phyloP scores from a whole-genome alignment of 2,888 invertebrate genomes.

The Temnothorax rugatulus region DNA sequence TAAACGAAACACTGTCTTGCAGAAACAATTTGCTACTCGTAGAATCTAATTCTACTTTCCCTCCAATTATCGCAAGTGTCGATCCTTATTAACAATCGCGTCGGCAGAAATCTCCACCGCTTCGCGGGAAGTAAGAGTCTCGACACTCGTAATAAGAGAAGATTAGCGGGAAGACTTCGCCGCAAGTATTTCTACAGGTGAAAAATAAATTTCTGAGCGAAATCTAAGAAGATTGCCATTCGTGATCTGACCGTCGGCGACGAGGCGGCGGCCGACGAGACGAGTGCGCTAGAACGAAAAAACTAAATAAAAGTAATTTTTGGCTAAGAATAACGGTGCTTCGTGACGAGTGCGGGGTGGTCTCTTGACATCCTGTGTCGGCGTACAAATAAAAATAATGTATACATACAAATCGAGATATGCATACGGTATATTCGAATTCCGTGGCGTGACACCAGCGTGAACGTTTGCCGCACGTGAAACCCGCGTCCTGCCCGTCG shows the following conservation, averaged over 20 bases:
- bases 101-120: background rate
- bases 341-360: slow-evolving; percentile 69
- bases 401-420: slow-evolving; percentile 50
- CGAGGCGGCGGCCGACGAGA: slow-evolving; percentile 47
- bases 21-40: slow-evolving; percentile 3
- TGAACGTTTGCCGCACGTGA: slow-evolving; percentile 42
- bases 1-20: background rate
- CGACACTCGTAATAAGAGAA: background rate
- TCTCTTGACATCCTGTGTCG: slow-evolving; percentile 60
- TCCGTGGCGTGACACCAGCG: slow-evolving; percentile 10
- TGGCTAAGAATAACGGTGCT: slow-evolving; percentile 85
- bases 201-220: background rate
- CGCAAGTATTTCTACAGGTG: background rate
- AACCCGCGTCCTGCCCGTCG: slow-evolving; percentile 26
- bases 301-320: slow-evolving; percentile 86
- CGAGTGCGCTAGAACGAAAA: slow-evolving; percentile 71
- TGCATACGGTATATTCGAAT: slow-evolving; percentile 54
- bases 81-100: background rate
- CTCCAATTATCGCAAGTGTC: background rate
- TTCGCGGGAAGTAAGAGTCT: background rate
- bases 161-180: background rate
- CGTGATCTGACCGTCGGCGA: background rate
- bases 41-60: background rate
- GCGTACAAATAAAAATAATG: slow-evolving; percentile 47
- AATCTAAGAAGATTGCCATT: background rate